phyloP scores from a whole-genome alignment of 2,888 invertebrate species.

The Anodontia alba region DNA sequence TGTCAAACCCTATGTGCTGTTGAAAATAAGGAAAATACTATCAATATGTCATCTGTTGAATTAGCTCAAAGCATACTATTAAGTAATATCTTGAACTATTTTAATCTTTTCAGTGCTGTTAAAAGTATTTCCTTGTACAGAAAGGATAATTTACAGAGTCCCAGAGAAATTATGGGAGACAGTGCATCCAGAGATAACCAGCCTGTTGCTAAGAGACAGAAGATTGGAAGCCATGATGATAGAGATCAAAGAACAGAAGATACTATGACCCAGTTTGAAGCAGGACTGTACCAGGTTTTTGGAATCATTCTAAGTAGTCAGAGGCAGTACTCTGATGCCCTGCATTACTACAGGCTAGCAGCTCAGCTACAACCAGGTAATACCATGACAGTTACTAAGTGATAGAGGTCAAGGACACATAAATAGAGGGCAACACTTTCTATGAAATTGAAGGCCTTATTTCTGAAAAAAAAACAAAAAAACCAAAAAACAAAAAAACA shows the following conservation, averaged over 20 bases:
- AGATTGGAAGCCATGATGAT: background rate
- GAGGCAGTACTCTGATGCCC: conserved; percentile 54
- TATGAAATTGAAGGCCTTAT: background rate
- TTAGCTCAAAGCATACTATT: no score
- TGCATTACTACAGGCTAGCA: conserved; percentile 63
- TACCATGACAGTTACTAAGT: background rate
- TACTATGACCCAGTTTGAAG: conserved; percentile 36
- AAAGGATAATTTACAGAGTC: background rate
- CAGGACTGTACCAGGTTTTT: conserved; percentile 51
- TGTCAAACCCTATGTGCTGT: no score
- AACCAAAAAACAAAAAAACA: background rate
- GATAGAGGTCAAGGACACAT: no score
- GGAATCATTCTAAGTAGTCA: conserved; percentile 42
- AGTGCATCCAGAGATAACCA: background rate
- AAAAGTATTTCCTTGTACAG: conserved; percentile 21
- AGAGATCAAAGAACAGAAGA: background rate
- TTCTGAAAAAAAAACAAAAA: background rate
- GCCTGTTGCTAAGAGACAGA: background rate
- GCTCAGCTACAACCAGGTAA: conserved; percentile 37
- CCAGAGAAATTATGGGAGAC: background rate
- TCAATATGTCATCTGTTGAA: no score
- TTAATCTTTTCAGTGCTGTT: conserved; percentile 20
- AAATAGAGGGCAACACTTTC: no score
- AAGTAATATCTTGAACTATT: no score
- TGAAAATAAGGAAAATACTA: no score